Conservation (phyloP, 2,888 invertebrate genomes). For the Dryobotodes eremita region DNA sequence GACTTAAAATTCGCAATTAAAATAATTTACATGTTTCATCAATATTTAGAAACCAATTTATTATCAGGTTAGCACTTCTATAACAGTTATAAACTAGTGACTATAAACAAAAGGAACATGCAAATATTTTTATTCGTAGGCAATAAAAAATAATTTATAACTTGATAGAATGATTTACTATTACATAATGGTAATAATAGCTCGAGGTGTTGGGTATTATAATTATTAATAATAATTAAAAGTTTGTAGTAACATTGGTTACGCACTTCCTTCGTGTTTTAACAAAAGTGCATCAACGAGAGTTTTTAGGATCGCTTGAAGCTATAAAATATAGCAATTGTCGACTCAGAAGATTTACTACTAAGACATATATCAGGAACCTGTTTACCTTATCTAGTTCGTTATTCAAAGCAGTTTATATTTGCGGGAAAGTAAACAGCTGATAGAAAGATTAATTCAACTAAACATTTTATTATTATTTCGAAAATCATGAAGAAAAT, state of each 20-base stretch:
- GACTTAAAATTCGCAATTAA: neutral
- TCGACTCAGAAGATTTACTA: slow-evolving; percentile 40
- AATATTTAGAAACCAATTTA: neutral
- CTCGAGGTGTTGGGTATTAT: slow-evolving; percentile 32
- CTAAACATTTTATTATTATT: slow-evolving; percentile 3
- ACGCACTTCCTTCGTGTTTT: slow-evolving; percentile 17
- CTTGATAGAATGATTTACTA: slow-evolving; percentile 39
- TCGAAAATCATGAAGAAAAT: slow-evolving; percentile 28
- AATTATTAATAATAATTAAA: slow-evolving; percentile 19
- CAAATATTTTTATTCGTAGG: slow-evolving; percentile 39
- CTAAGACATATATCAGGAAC: slow-evolving; percentile 15
- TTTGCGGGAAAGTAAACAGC: slow-evolving; percentile 26
- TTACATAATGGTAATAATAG: slow-evolving; percentile 30
- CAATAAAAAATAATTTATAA: slow-evolving; percentile 38
- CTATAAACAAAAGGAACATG: slow-evolving; percentile 34
- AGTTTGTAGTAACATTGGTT: slow-evolving; percentile 10
- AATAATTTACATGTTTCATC: neutral
- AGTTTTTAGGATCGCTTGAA: slow-evolving; percentile 8
- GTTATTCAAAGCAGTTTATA: slow-evolving; percentile 31
- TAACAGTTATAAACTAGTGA: slow-evolving; percentile 14
- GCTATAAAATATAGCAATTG: slow-evolving; percentile 42
- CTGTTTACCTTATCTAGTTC: slow-evolving; percentile 22
- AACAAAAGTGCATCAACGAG: slow-evolving; percentile 22
- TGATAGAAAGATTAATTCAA: slow-evolving; percentile 5
- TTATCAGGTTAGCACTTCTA: slow-evolving; percentile 7